phyloP scores from a whole-genome alignment of 2,797 vertebrate genomes.

The Takifugu rubripes region DNA sequence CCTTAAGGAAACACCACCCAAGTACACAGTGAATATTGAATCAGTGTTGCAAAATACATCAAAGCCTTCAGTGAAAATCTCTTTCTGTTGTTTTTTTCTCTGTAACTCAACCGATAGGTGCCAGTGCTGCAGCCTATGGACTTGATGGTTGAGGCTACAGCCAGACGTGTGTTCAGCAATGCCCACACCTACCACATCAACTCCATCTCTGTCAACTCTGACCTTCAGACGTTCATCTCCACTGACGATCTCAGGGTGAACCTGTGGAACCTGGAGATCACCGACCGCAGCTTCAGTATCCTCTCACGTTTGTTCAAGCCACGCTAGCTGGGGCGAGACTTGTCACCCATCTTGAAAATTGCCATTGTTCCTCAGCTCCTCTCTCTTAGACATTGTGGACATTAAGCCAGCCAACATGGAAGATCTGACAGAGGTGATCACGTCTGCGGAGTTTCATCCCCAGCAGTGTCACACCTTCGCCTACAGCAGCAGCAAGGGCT shows the following conservation, averaged over 20 bases:
- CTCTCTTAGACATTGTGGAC: slow-evolving; percentile 91
- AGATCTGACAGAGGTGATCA: slow-evolving; percentile 97
- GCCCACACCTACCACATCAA: slow-evolving; percentile 98
- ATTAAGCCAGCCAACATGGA: slow-evolving; percentile 99
- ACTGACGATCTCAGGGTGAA: slow-evolving; percentile 94
- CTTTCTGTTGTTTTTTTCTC: slow-evolving; percentile 4
- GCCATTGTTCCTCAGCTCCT: slow-evolving; percentile 71
- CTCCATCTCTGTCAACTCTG: slow-evolving; percentile 96
- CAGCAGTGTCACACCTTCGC: slow-evolving; percentile 97
- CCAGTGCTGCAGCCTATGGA: slow-evolving; percentile 94
- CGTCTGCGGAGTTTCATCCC: slow-evolving; percentile 93
- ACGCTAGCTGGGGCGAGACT: neutral
- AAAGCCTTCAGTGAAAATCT: neutral
- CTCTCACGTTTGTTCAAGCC: slow-evolving; percentile 44
- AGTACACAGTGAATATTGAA: slow-evolving; percentile 9
- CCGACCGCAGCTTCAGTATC: slow-evolving; percentile 98
- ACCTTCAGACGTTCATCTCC: slow-evolving; percentile 96
- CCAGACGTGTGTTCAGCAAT: slow-evolving; percentile 89
- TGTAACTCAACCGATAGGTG: slow-evolving; percentile 72
- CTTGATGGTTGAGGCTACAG: slow-evolving; percentile 94
- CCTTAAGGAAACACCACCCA: slow-evolving; percentile 5
- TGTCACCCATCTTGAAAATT: neutral
- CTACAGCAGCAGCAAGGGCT: slow-evolving; percentile 99
- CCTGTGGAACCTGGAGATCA: slow-evolving; percentile 97
- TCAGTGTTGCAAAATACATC: neutral